Percentiles rank a stretch among this genome's conserved stretches.
phyloP scores from a whole-genome alignment of 2,113 vertebrate species.

The Nesoenas mayeri region DNA sequence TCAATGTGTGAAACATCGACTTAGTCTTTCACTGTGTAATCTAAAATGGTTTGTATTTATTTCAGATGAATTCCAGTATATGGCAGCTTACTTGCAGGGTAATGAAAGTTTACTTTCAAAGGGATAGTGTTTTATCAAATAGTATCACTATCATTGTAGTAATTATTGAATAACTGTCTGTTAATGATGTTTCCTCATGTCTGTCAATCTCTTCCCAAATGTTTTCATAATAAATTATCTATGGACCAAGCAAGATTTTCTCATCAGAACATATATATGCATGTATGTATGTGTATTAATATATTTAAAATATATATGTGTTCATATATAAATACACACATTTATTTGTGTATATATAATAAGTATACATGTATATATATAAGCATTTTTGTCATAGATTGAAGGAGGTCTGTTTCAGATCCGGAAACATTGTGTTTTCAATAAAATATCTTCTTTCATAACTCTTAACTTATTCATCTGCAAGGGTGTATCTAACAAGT shows the following conservation, averaged over 20 bases:
- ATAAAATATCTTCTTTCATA: neutral
- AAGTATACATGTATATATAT: neutral
- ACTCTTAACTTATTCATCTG: neutral
- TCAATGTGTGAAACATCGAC: neutral
- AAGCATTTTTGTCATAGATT: neutral
- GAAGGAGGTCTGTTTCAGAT: neutral
- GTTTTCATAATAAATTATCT: neutral
- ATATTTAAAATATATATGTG: neutral
- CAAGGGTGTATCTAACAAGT: neutral
- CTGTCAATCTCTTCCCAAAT: neutral
- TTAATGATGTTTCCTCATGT: neutral
- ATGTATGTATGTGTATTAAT: accelerated
- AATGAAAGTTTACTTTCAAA: neutral
- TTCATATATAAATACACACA: neutral
- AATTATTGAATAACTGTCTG: neutral
- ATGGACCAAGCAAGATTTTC: neutral
- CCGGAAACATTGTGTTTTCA: neutral
- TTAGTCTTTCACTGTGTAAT: neutral
- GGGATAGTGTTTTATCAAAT: neutral
- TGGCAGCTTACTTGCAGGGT: neutral
- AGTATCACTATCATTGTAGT: neutral
- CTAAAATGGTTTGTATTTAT: neutral
- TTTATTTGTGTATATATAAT: neutral
- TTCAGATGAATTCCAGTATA: neutral
- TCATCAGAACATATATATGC: neutral